Evolutionary conservation across 1,140 invertebrate genomes (phyloP), one percentile per base, ranked within the genome.

Genomic region (Artemia franciscana): DNA sequence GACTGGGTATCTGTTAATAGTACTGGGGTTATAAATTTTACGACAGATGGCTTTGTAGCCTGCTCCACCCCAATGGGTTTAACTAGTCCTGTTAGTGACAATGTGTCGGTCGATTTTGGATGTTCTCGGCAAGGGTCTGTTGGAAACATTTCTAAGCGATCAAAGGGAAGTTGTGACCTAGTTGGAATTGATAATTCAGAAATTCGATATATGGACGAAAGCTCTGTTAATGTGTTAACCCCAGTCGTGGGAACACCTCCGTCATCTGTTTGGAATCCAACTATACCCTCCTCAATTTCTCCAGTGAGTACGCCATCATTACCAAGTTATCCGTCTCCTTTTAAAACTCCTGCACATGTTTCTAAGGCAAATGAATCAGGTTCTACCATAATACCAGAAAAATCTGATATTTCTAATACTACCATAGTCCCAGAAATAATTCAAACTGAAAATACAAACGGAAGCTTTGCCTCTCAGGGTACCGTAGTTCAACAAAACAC

Each of bases 201-300:
- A 73, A 73, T 91, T 30, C 77, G 83, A 18, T 91, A 80, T 70
- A 90, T 91, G 88, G 88, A 91, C 70, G 88, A 91, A 69, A 90
- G 86, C 71, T 91, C 87, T 5, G 78, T 89, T 26, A 83, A 85
- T 65, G 74, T 89, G 58, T 79, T 83, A 21, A 85, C 84, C 63
- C 84, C 85, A 24, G 59, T 58, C 1, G 80, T 78, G 58, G 84
- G 85, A 70, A 85, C 82, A 70, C 81, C 83, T 59, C 81, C 79
- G 61, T 84, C 81, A 60, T 80, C 80, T 3, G 65, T 67, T 30
- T 65, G 63, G 62, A 62, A 62, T 15, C 62, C 65, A 27, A 67
- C 65, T 15, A 59, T 66, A n/a, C 66, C 64, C 30, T 30, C 27
- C 59, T 61, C 60, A 51, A 24, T 30, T 60, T 56, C 62, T 28